Evolutionary conservation across 2,888 invertebrate genomes (phyloP), one percentile per base, ranked within the genome.

Genomic region (Busseola fusca): DNA sequence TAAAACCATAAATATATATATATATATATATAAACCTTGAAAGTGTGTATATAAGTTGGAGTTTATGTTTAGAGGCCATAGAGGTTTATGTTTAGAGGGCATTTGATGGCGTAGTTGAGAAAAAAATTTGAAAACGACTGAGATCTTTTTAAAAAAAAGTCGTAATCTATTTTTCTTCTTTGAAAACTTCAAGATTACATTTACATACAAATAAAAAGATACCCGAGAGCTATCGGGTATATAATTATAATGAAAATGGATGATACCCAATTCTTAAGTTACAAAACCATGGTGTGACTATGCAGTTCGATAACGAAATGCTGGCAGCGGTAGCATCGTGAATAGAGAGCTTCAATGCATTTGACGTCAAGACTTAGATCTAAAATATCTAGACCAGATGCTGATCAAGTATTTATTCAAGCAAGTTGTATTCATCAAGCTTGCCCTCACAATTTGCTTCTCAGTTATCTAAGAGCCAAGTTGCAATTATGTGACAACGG

Each of bases 311-410:
- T 25, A 14, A 34, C 25, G 34, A 50, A 27, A 18, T 72, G n/a
- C 18, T n/a, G 16, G 21, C n/a, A 60, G 21, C 9, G 9, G 21
- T 25, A 57, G 16, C 10, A 50, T n/a, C 63, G 34, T 72, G 42
- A 74, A 57, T 73, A 50, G 40, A 27, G 27, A 57, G 64, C 48
- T 57, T 63, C 16, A 6, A 2, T 48, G 4, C 64, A 42, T 57
- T 72, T 72, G 57, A 50, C 57, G 25, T n/a, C 45, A 56, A 25
- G 18, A 57, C 48, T 18, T 18, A 16, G 30, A 50, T 67, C 37
- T n/a, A 30, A 48, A 30, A 48, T 42, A 34, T n/a, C 40, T 40
- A 48, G 30, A 48, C 37, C 34, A 63, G 9, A 57, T 21, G 14
- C 21, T 12, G 4, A 6, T 18, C 59, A 60, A 37, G 25, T 25